These are phyloP conservation scores for Chymomyza caudatula DNA, from an alignment of 2,888 invertebrate genomes.

Conservation along the genomic window DNA sequence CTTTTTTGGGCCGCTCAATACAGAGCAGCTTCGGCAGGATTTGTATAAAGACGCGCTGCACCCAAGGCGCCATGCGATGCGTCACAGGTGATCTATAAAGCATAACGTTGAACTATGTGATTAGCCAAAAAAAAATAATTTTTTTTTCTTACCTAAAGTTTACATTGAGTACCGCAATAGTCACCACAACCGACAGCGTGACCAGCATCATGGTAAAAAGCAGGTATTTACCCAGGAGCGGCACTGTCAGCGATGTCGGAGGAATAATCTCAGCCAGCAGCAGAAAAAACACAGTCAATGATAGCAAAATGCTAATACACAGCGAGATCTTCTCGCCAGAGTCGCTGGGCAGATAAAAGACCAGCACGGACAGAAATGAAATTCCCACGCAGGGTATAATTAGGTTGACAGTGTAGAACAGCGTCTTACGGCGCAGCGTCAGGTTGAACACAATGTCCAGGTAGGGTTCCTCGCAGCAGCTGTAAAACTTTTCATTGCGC, in stretches of 20 bases:
- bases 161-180: conserved; percentile 95
- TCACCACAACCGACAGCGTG: conserved; percentile 94
- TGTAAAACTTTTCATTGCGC: conserved; percentile 94
- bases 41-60: conserved; percentile 90
- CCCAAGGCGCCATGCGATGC: conserved; percentile 95
- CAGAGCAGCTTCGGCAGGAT: conserved; percentile 91
- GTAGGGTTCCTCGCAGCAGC: conserved; percentile 97
- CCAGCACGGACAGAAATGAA: conserved; percentile 96
- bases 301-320: conserved; percentile 94
- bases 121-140: not conserved
- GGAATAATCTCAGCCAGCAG: conserved; percentile 96
- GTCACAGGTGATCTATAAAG: conserved; percentile 89
- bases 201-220: conserved; percentile 97
- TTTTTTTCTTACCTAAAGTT: conserved; percentile 83
- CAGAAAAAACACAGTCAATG: conserved; percentile 95
- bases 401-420: conserved; percentile 98
- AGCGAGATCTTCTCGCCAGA: conserved; percentile 98
- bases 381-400: conserved; percentile 98
- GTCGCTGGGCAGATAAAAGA: conserved; percentile 98
- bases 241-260: conserved; percentile 94
- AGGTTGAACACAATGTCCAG: conserved; percentile 99
- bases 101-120: no score
- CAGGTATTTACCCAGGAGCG: conserved; percentile 93
- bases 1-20: conserved; percentile 92
- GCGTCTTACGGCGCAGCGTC: conserved; percentile 94